These are phyloP conservation scores for Pollenia amentaria DNA, from an alignment of 2,888 invertebrate genomes.

Conservation along the genomic window DNA sequence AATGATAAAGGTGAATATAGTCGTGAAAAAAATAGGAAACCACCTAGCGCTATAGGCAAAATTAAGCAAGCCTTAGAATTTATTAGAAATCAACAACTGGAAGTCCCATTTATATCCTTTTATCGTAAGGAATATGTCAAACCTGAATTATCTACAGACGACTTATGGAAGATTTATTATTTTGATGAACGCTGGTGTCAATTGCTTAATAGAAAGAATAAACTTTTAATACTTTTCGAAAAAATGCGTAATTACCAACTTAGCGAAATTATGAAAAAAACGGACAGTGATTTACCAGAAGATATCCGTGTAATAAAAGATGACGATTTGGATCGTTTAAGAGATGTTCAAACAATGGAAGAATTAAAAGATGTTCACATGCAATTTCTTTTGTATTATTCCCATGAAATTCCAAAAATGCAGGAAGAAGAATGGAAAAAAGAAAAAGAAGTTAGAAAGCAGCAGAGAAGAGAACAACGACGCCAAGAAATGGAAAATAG, in stretches of 20 bases:
- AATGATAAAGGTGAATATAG: slow-evolving; percentile 85
- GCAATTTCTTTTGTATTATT: slow-evolving; percentile 97
- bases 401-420: slow-evolving; percentile 93
- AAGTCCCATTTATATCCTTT: slow-evolving; percentile 99
- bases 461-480: slow-evolving; percentile 83
- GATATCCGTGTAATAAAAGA: slow-evolving; percentile 92
- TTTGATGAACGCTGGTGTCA: slow-evolving; percentile 98
- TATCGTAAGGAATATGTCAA: slow-evolving; percentile 99
- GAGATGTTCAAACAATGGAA: slow-evolving; percentile 92
- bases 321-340: slow-evolving; percentile 92
- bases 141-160: slow-evolving; percentile 96
- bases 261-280: slow-evolving; percentile 91
- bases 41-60: slow-evolving; percentile 91
- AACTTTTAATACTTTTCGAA: slow-evolving; percentile 91
- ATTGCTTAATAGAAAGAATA: slow-evolving; percentile 92
- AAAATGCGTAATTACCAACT: slow-evolving; percentile 97
- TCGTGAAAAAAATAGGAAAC: slow-evolving; percentile 86
- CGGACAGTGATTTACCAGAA: slow-evolving; percentile 93
- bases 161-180: slow-evolving; percentile 99
- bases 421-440: slow-evolving; percentile 89
- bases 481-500: slow-evolving; percentile 76
- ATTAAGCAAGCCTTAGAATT: slow-evolving; percentile 97
- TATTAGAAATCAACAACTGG: slow-evolving; percentile 97
- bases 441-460: slow-evolving; percentile 88
- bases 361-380: slow-evolving; percentile 96